A percentile compares a stretch with the other conserved stretches of the same genome.
These are phyloP conservation scores for Microcebus jonahi DNA, from an alignment of 2,113 vertebrate genomes.

Conservation along the genomic window DNA sequence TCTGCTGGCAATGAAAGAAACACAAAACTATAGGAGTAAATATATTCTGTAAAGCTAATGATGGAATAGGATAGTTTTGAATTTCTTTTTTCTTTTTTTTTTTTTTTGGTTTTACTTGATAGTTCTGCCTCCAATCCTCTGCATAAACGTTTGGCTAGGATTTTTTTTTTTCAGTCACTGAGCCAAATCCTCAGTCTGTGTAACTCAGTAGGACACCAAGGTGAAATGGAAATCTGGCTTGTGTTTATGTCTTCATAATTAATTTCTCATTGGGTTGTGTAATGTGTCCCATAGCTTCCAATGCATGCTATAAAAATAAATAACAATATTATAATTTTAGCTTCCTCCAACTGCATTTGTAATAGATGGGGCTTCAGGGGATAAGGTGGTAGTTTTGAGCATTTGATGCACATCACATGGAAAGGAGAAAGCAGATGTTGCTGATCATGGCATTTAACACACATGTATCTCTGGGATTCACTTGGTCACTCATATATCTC, in stretches of 20 bases:
- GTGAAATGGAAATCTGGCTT: slow-evolving; percentile 13
- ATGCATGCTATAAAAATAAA: not conserved
- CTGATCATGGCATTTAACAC: not conserved
- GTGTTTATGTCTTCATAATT: not conserved
- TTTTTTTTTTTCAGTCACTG: not conserved
- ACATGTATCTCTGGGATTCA: not conserved
- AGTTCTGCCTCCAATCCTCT: not conserved
- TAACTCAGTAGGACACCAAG: not conserved
- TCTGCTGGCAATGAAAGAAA: slow-evolving; percentile 63
- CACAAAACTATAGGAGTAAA: slow-evolving; percentile 66
- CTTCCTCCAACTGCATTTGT: not conserved
- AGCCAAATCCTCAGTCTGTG: slow-evolving; percentile 3
- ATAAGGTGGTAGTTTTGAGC: not conserved
- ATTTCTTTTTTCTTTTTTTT: not conserved
- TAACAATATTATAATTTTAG: not conserved
- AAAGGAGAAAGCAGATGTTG: not conserved
- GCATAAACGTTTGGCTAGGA: slow-evolving; percentile 58
- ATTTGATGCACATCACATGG: accelerated
- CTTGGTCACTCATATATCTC: not conserved
- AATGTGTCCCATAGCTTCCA: not conserved
- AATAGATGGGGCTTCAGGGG: not conserved
- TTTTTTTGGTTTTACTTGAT: not conserved
- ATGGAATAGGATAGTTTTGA: slow-evolving; percentile 37
- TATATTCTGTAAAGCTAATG: slow-evolving; percentile 45
- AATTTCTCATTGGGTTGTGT: not conserved